Percentiles rank a stretch among this genome's conserved stretches.
These are phyloP conservation scores for Anolis sagrei DNA, from an alignment of 2,113 vertebrate genomes.

Conservation along the genomic window DNA sequence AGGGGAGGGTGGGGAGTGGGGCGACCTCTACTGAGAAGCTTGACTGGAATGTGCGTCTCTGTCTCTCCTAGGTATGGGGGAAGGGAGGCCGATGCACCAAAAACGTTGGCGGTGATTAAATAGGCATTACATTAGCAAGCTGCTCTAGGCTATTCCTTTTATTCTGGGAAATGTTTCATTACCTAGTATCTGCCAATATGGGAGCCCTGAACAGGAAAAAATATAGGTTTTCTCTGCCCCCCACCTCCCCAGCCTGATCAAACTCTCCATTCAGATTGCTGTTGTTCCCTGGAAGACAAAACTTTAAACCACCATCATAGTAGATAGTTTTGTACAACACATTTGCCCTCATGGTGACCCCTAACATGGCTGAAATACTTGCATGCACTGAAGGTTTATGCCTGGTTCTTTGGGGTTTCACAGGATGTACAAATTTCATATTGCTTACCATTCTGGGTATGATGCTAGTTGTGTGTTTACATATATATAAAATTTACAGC, in stretches of 20 bases:
- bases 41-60: slow-evolving; percentile 62
- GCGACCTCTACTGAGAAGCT: slow-evolving; percentile 55
- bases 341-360: slow-evolving; percentile 48
- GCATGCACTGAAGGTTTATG: neutral
- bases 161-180: slow-evolving; percentile 29
- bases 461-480: neutral
- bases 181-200: neutral
- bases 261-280: slow-evolving; percentile 3
- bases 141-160: slow-evolving; percentile 39
- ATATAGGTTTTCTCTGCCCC: too few species aligned
- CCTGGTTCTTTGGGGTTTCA: neutral
- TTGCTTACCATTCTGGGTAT: slow-evolving; percentile 2
- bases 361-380: neutral
- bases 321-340: slow-evolving; percentile 34
- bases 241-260: rapidly evolving
- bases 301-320: neutral
- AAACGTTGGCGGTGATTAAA: slow-evolving; percentile 39
- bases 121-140: slow-evolving; percentile 43
- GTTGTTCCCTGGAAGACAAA: neutral
- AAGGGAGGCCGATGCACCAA: slow-evolving; percentile 58
- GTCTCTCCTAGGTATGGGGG: slow-evolving; percentile 46
- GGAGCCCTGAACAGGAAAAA: neutral
- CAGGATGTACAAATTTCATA: neutral
- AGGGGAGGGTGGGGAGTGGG: slow-evolving; percentile 41
- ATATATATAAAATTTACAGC: slow-evolving; percentile 13